Percentiles rank a stretch among this genome's conserved stretches.
These are phyloP conservation scores for Lasiurus borealis DNA, from an alignment of 2,113 vertebrate species.

Conservation along the genomic window DNA sequence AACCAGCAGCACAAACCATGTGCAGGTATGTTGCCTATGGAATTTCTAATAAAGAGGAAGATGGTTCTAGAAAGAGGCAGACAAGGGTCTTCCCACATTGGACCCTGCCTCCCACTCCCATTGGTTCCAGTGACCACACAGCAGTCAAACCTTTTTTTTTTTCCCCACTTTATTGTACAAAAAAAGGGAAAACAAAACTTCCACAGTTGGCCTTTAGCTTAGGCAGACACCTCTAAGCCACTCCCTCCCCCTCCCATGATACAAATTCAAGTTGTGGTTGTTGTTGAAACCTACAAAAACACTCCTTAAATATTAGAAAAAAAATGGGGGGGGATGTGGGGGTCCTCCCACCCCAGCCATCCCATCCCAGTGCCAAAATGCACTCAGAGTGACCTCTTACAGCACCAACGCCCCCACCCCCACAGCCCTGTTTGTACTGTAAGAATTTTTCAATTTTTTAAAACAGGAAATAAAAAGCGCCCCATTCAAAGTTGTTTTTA, in stretches of 20 bases:
- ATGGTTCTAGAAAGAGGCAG: background rate
- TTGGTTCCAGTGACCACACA: constrained; percentile 75
- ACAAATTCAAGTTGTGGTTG: constrained; percentile 89
- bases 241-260: constrained; percentile 81
- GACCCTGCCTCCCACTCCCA: background rate
- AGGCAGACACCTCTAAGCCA: constrained; percentile 71
- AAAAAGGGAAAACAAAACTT: constrained; percentile 75
- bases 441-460: constrained; percentile 86
- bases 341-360: constrained; percentile 67
- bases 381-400: constrained; percentile 86
- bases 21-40: background rate
- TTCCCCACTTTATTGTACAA: constrained; percentile 85
- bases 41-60: background rate
- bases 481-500: constrained; percentile 77
- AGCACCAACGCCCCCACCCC: constrained; percentile 79
- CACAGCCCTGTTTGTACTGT: constrained; percentile 82
- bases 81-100: background rate
- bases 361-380: constrained; percentile 88
- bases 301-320: constrained; percentile 89
- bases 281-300: constrained; percentile 90
- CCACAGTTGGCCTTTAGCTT: constrained; percentile 78
- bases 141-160: constrained; percentile 78
- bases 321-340: constrained; percentile 66
- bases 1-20: background rate
- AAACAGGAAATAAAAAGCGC: constrained; percentile 8